Conservation (phyloP, 2,797 vertebrate species). For the Pseudochirops cupreus region DNA sequence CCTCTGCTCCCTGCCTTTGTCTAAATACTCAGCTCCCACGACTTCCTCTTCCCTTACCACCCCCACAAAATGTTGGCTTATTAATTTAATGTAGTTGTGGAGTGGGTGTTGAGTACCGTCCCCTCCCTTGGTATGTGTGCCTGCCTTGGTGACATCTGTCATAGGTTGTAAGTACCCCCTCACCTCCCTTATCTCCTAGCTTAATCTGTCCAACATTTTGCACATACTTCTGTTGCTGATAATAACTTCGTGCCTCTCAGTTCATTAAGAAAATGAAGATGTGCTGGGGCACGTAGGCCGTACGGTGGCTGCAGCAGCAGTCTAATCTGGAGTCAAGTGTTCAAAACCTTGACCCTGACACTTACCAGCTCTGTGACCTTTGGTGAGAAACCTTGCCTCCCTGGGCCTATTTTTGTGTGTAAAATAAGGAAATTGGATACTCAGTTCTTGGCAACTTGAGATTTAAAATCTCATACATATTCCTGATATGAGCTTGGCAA, state of each 20-base stretch:
- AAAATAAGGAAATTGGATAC: background rate
- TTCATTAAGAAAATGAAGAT: constrained; percentile 22
- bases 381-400: background rate
- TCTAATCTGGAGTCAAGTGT: background rate
- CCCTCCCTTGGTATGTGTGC: background rate
- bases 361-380: background rate
- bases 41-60: constrained; percentile 28
- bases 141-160: background rate
- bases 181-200: background rate
- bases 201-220: background rate
- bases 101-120: background rate
- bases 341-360: no score
- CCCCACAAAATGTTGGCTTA: constrained; percentile 2
- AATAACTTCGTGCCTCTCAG: background rate
- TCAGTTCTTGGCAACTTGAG: background rate
- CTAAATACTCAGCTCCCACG: background rate
- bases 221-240: background rate
- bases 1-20: background rate
- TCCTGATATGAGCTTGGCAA: background rate
- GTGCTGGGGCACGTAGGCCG: background rate
- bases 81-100: constrained; percentile 16
- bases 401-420: background rate
- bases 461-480: background rate
- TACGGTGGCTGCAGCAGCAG: background rate
- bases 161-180: background rate